Evolutionary conservation across 2,888 invertebrate species (phyloP).

Genomic region (Paralinhomoeus sp.): DNA sequence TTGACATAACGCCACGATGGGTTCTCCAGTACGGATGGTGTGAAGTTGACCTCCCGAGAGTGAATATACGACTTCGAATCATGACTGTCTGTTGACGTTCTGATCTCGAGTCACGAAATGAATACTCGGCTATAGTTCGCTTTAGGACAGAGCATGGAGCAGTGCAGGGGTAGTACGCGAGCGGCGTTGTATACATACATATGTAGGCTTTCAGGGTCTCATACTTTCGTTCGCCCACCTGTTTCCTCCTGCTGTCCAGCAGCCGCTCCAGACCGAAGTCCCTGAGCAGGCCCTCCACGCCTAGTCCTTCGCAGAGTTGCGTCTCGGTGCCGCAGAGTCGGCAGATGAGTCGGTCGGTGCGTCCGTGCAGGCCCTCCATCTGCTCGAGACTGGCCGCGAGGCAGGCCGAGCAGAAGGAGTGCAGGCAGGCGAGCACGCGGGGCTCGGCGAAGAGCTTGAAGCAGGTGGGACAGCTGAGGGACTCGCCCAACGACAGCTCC

Average conservation of each 20-base stretch:
- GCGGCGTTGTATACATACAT: too few relatives aligned
- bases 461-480: constrained; percentile 42
- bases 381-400: constrained; percentile 35
- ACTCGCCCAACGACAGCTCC: constrained; percentile 9
- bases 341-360: constrained; percentile 40
- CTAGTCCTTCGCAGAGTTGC: constrained; percentile 30
- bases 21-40: too few relatives aligned
- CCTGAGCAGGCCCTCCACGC: constrained; percentile 42
- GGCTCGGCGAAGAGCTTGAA: constrained; percentile 50
- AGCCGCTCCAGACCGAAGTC: constrained; percentile 39
- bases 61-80: too few relatives aligned
- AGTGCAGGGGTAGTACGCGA: too few relatives aligned
- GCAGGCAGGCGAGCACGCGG: constrained; percentile 53
- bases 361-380: constrained; percentile 19
- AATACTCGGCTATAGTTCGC: too few relatives aligned
- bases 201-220: too few relatives aligned
- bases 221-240: too few relatives aligned
- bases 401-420: constrained; percentile 59
- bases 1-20: too few relatives aligned
- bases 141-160: too few relatives aligned
- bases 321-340: constrained; percentile 38
- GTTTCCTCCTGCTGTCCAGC: neutral
- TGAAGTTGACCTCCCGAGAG: too few relatives aligned
- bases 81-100: too few relatives aligned
- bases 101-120: too few relatives aligned